These are phyloP conservation scores for Athene noctua DNA, from an alignment of 2,113 vertebrate species.

Conservation along the genomic window DNA sequence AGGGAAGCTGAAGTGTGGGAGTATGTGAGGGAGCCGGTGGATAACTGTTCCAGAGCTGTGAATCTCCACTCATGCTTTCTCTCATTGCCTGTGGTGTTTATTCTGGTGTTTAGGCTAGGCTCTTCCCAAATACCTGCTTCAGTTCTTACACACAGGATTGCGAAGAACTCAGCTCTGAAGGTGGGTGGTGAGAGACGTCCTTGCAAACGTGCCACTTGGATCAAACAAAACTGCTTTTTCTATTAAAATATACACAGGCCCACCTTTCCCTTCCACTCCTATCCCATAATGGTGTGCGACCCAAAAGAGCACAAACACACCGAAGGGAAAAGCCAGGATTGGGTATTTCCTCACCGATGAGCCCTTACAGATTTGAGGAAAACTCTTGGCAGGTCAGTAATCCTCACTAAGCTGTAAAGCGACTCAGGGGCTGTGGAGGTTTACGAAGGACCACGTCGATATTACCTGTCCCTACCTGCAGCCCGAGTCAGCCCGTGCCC, in stretches of 20 bases:
- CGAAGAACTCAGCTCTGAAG: not conserved
- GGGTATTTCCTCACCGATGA: not conserved
- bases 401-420: not conserved
- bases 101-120: not conserved
- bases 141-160: accelerated
- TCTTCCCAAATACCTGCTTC: not conserved
- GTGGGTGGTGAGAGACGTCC: not conserved
- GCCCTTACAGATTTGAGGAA: not conserved
- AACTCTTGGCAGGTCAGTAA: not conserved
- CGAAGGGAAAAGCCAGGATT: not conserved
- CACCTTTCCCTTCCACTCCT: not conserved
- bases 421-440: not conserved
- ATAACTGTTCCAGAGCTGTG: not conserved
- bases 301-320: not conserved
- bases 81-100: not conserved
- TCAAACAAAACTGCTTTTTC: not conserved
- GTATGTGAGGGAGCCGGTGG: not conserved
- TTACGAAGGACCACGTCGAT: accelerated
- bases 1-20: not conserved
- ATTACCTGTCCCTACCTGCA: not conserved
- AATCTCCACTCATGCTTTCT: not conserved
- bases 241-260: not conserved
- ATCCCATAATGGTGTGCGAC: accelerated
- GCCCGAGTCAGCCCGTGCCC: not conserved
- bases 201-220: not conserved